Percentiles rank a stretch among this genome's conserved stretches.
Conservation (phyloP, 2,888 invertebrate species). For the Melikaiella ostensackeni region DNA sequence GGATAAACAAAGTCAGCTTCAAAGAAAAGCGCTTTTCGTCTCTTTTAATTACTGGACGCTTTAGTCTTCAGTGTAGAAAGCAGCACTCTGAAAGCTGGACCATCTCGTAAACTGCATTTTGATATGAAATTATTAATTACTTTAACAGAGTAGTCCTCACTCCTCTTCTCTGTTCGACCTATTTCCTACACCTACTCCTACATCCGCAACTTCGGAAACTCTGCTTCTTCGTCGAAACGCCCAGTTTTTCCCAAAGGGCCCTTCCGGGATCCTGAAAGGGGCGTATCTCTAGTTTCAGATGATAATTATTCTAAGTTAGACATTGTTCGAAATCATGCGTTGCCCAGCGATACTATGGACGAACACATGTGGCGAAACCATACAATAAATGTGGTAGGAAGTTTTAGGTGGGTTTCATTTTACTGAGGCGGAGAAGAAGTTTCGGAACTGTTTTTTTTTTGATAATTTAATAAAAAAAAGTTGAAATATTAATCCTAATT, state of each 20-base stretch:
- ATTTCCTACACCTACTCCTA: slow-evolving; percentile 30
- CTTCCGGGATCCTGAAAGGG: neutral
- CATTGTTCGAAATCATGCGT: slow-evolving; percentile 18
- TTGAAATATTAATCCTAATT: neutral
- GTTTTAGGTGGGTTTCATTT: neutral
- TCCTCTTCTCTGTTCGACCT: slow-evolving; percentile 27
- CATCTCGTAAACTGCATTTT: slow-evolving; percentile 35
- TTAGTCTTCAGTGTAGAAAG: neutral
- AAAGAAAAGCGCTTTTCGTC: slow-evolving; percentile 25
- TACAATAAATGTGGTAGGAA: neutral
- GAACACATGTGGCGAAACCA: slow-evolving; percentile 15
- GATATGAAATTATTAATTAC: slow-evolving; percentile 37
- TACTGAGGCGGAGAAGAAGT: neutral
- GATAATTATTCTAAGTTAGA: slow-evolving; percentile 3
- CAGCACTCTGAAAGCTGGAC: slow-evolving; percentile 3
- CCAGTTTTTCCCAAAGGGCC: slow-evolving; percentile 35
- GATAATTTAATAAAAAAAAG: neutral
- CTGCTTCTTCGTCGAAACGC: slow-evolving; percentile 16
- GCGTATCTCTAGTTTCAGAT: slow-evolving; percentile 31
- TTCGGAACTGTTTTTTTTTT: neutral
- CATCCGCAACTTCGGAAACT: slow-evolving; percentile 31
- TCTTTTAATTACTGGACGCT: slow-evolving; percentile 30
- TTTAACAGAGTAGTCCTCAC: slow-evolving; percentile 19
- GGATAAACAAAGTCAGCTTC: slow-evolving; percentile 6
- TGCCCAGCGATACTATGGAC: neutral